Conservation (phyloP, 2,888 invertebrate genomes). For the Beris chalybata region DNA sequence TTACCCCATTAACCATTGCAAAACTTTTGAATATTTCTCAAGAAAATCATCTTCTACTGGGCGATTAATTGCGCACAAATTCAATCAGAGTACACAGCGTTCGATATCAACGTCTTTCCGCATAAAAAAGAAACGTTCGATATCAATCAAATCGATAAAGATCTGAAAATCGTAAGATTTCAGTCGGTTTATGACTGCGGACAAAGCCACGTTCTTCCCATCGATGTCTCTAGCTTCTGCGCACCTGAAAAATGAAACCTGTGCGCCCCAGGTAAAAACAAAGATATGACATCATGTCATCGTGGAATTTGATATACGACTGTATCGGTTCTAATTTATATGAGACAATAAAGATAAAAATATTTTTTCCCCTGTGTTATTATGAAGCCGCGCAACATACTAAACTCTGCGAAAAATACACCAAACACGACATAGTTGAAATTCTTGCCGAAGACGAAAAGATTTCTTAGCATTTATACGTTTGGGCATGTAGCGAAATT, state of each 20-base stretch:
- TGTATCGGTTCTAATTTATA: constrained; percentile 43
- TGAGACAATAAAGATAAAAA: constrained; percentile 36
- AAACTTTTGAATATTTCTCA: too few species aligned
- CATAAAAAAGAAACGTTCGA: constrained; percentile 18
- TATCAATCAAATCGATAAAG: constrained; percentile 31
- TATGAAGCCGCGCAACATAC: constrained; percentile 10
- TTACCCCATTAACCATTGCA: too few species aligned
- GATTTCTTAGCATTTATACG: too few species aligned
- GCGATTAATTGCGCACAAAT: too few species aligned
- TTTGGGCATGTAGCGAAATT: too few species aligned
- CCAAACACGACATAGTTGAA: too few species aligned
- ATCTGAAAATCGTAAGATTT: constrained; percentile 24
- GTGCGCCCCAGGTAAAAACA: constrained; percentile 17
- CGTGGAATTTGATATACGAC: constrained; percentile 44
- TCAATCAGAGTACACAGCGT: too few species aligned
- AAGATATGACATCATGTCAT: constrained; percentile 44
- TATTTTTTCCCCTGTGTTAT: constrained; percentile 4
- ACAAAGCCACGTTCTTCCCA: constrained; percentile 18
- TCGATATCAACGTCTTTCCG: constrained; percentile 21
- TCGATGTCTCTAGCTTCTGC: constrained; percentile 21
- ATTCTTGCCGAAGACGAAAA: too few species aligned
- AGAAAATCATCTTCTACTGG: too few species aligned
- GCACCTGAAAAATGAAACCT: constrained; percentile 30
- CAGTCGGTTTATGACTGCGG: constrained; percentile 7
- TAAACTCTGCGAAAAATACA: too few species aligned